A percentile compares a stretch with the other conserved stretches of the same genome.
These are phyloP conservation scores for Rutilus rutilus DNA, from an alignment of 2,113 vertebrate genomes.

Conservation along the genomic window DNA sequence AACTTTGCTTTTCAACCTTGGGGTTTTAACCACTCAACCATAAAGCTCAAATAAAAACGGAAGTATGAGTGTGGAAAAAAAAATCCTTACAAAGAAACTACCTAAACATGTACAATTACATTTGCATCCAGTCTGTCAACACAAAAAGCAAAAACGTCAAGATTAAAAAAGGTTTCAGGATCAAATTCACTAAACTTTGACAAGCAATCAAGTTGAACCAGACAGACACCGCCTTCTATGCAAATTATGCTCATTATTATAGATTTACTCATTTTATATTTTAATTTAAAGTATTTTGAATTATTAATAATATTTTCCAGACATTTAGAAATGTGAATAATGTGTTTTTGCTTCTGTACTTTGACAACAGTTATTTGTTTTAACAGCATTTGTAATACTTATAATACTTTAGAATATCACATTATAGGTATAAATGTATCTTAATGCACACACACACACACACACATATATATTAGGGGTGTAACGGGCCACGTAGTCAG, in stretches of 20 bases:
- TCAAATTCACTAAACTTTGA: not conserved
- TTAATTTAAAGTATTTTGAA: not conserved
- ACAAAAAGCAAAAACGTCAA: not conserved
- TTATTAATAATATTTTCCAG: not conserved
- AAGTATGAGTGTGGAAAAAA: not conserved
- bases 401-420: too few relatives aligned
- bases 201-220: not conserved
- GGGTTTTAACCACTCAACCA: not conserved
- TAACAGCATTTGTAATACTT: too few relatives aligned
- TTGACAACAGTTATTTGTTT: too few relatives aligned
- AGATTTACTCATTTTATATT: too few relatives aligned
- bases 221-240: not conserved
- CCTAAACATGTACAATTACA: not conserved
- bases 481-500: too few relatives aligned
- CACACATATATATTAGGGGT: too few relatives aligned
- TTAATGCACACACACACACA: too few relatives aligned
- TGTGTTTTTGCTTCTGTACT: too few relatives aligned
- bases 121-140: not conserved
- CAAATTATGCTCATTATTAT: not conserved
- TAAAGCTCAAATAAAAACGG: constrained; percentile 9
- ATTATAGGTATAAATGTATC: too few relatives aligned
- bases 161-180: not conserved
- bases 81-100: not conserved
- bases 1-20: not conserved
- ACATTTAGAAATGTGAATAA: not conserved